These are phyloP conservation scores for Acyrthosiphon pisum DNA, from an alignment of 1,140 invertebrate species.

Conservation along the genomic window DNA sequence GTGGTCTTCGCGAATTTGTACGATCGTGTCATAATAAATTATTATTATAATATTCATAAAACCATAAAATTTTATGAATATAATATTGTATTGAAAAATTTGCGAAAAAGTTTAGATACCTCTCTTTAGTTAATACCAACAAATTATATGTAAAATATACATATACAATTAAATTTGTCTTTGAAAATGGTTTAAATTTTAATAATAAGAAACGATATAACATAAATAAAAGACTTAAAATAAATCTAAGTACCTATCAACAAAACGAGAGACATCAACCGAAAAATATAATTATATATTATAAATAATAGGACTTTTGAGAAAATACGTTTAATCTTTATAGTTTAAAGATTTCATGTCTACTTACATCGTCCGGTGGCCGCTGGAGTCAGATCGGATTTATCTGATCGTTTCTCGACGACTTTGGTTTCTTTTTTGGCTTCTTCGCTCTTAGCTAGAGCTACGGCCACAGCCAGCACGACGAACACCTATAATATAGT, in stretches of 20 bases:
- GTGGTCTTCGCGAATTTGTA: background rate
- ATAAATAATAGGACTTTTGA: background rate
- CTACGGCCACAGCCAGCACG: constrained; percentile 42
- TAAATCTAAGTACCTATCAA: background rate
- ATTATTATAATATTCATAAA: background rate
- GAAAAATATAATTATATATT: too few relatives aligned
- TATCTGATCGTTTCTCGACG: constrained; percentile 43
- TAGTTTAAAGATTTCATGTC: background rate
- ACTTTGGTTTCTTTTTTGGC: constrained; percentile 42
- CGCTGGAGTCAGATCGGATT: constrained; percentile 34
- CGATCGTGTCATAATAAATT: background rate
- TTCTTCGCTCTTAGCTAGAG: constrained; percentile 27
- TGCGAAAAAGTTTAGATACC: background rate
- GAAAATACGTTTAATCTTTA: background rate
- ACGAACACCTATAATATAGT: background rate
- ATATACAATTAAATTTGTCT: background rate
- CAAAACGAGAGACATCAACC: too few relatives aligned
- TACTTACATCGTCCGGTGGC: constrained; percentile 46
- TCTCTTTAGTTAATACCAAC: background rate
- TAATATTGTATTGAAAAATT: background rate
- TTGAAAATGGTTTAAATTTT: background rate
- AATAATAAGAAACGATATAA: background rate
- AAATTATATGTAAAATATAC: background rate
- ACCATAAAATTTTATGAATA: too few relatives aligned
- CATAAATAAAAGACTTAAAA: background rate